A percentile compares a stretch with the other conserved stretches of the same genome.
phyloP scores from a whole-genome alignment of 1,140 invertebrate species.

The Goniozus legneri region DNA sequence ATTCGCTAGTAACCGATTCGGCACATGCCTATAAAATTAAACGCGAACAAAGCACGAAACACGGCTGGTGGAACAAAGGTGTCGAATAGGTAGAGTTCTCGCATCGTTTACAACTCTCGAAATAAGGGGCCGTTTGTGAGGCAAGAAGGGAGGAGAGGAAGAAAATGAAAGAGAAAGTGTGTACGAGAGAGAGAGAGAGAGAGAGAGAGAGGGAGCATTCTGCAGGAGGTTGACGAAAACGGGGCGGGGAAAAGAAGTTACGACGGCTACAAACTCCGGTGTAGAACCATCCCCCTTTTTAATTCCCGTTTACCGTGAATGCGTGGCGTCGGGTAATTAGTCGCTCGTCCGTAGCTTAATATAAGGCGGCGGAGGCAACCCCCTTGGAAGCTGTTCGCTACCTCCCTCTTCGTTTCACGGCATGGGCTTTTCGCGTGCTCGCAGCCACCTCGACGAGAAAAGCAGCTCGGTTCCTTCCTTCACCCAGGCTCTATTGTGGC shows the following conservation, averaged over 20 bases:
- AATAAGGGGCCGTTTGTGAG: background rate
- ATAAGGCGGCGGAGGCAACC: slow-evolving; percentile 38
- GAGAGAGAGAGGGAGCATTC: background rate
- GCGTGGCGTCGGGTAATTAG: slow-evolving; percentile 51
- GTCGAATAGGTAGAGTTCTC: too few species aligned
- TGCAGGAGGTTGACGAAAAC: too few species aligned
- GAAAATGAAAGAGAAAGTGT: too few species aligned
- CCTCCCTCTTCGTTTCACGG: too few species aligned
- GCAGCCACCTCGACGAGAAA: slow-evolving; percentile 12
- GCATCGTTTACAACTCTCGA: slow-evolving; percentile 1
- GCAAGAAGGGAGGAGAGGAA: slow-evolving; percentile 6
- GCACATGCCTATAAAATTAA: too few species aligned
- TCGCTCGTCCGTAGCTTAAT: slow-evolving; percentile 45
- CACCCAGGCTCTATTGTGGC: slow-evolving; percentile 1
- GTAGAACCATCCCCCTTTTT: slow-evolving; percentile 46
- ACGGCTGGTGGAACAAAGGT: too few species aligned
- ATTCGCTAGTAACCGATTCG: too few species aligned
- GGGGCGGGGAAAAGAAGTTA: slow-evolving; percentile 3
- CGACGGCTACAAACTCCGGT: slow-evolving; percentile 26
- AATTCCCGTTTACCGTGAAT: slow-evolving; percentile 51
- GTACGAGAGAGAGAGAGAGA: too few species aligned
- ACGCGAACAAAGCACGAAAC: too few species aligned
- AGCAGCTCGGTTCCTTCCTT: slow-evolving; percentile 13
- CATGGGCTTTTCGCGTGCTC: too few species aligned
- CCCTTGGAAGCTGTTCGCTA: too few species aligned